Conservation (phyloP, 2,888 invertebrate species). For the Athalia rosae region DNA sequence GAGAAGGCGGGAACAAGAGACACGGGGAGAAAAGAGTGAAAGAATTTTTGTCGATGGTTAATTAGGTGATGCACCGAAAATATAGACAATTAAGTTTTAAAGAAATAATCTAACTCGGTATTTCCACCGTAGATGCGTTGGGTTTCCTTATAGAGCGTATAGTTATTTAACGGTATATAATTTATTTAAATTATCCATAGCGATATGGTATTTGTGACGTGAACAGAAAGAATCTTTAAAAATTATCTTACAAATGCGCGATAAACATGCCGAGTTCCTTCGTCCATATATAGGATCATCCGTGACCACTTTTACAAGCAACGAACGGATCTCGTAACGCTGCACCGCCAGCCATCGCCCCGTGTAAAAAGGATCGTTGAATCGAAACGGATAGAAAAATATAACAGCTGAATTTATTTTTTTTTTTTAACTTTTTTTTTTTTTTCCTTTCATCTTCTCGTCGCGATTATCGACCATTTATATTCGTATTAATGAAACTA, state of each 20-base stretch:
- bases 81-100: slow-evolving; percentile 4
- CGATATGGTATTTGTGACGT: not conserved
- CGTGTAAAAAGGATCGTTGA: not conserved
- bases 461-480: too few relatives aligned
- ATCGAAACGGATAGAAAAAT: slow-evolving; percentile 1
- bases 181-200: slow-evolving; percentile 37
- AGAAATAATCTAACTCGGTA: not conserved
- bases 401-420: too few relatives aligned
- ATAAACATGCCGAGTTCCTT: slow-evolving; percentile 23
- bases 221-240: not conserved
- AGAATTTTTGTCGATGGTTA: slow-evolving; percentile 6
- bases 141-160: not conserved
- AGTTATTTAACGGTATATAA: slow-evolving; percentile 30
- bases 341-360: not conserved
- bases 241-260: slow-evolving; percentile 40
- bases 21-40: not conserved
- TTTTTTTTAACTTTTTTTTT: too few relatives aligned
- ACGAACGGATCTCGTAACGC: not conserved
- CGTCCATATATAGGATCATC: not conserved
- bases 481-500: too few relatives aligned
- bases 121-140: not conserved
- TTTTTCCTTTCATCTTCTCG: too few relatives aligned
- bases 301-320: not conserved
- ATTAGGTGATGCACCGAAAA: slow-evolving; percentile 34
- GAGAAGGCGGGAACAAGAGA: too few relatives aligned